These are phyloP conservation scores for Diabrotica virgifera DNA, from an alignment of 1,140 invertebrate genomes.

Conservation along the genomic window DNA sequence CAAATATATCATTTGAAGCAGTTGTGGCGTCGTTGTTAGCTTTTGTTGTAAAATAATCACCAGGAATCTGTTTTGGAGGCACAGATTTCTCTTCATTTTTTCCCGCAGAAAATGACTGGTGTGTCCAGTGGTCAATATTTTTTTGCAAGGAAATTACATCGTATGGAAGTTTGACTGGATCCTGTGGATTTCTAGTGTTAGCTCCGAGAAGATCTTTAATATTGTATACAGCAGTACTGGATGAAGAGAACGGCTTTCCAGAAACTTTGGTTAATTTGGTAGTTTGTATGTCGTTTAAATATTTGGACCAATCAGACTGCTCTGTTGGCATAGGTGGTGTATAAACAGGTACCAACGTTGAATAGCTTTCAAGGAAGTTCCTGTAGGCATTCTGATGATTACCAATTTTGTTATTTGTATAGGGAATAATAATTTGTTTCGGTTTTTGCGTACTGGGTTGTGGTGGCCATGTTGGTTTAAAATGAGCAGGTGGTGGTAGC, in stretches of 20 bases:
- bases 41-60: conserved; percentile 69
- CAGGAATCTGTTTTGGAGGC: conserved; percentile 70
- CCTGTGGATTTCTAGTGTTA: conserved; percentile 18
- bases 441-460: conserved; percentile 51
- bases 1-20: conserved; percentile 46
- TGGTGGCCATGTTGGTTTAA: conserved; percentile 31
- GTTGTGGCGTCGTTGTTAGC: conserved; percentile 39
- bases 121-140: conserved; percentile 81
- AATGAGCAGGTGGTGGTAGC: conserved; percentile 43
- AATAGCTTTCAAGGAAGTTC: conserved; percentile 23
- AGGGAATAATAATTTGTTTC: conserved; percentile 75
- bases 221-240: conserved; percentile 34
- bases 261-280: conserved; percentile 21
- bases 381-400: conserved; percentile 6
- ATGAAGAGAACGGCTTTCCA: conserved; percentile 12
- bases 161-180: conserved; percentile 52
- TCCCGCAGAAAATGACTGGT: conserved; percentile 66
- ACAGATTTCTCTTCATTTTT: conserved; percentile 27
- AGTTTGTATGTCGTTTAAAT: conserved; percentile 26
- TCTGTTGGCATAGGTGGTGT: conserved; percentile 32
- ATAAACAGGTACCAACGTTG: conserved; percentile 32
- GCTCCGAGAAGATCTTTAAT: conserved; percentile 36
- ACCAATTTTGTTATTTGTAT: conserved; percentile 55
- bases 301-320: conserved; percentile 36
- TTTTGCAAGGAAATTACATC: conserved; percentile 72